These are phyloP conservation scores for Microctenopoma steveboyesi DNA, from an alignment of 2,797 vertebrate species.

Conservation along the genomic window DNA sequence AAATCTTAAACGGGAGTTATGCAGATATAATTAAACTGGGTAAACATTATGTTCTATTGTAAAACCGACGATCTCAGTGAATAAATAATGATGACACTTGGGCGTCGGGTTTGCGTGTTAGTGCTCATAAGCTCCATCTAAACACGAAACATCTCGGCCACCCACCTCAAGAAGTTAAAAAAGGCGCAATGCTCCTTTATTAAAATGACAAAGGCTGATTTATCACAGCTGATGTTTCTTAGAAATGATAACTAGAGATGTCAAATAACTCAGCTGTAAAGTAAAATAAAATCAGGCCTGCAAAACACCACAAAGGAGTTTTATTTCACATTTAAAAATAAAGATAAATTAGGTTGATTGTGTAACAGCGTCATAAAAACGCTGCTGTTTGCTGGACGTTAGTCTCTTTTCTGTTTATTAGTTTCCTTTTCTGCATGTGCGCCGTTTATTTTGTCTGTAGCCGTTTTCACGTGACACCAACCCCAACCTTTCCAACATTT, in stretches of 20 bases:
- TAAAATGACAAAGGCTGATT: not conserved
- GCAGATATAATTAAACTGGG: too few species aligned
- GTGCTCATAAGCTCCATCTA: not conserved
- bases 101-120: not conserved
- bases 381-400: too few species aligned
- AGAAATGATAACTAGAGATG: not conserved
- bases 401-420: slow-evolving; percentile 11
- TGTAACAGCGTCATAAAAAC: too few species aligned
- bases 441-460: not conserved
- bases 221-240: not conserved
- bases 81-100: too few species aligned
- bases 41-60: not conserved
- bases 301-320: too few species aligned
- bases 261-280: too few species aligned
- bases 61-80: too few species aligned
- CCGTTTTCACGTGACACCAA: slow-evolving; percentile 27
- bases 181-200: not conserved
- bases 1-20: not conserved
- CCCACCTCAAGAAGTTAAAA: not conserved
- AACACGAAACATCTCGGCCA: not conserved
- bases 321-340: too few species aligned
- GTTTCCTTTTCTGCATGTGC: slow-evolving; percentile 12
- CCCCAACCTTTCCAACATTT: slow-evolving; percentile 26
- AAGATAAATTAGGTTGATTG: too few species aligned
- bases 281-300: too few species aligned